Conservation (phyloP, 2,888 invertebrate species). For the Anoplius nigerrimus region DNA sequence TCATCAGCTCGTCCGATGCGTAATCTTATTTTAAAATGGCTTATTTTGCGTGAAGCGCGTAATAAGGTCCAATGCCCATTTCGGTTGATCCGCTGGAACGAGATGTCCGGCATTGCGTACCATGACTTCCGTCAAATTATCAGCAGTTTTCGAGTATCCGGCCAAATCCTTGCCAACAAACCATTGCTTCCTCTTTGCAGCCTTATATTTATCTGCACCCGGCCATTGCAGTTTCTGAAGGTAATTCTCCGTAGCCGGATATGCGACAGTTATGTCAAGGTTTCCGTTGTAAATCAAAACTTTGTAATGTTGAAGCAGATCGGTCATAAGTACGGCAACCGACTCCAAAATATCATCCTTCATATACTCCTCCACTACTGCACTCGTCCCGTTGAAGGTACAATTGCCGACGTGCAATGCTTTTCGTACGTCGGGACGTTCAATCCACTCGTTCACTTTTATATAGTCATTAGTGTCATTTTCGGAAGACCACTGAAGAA, state of each 20-base stretch:
- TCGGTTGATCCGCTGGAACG: conserved; percentile 76
- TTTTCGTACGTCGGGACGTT: conserved; percentile 80
- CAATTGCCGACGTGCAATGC: conserved; percentile 91
- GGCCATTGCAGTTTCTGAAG: conserved; percentile 78
- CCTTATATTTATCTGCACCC: conserved; percentile 73
- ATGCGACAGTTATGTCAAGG: conserved; percentile 92
- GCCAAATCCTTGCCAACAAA: conserved; percentile 71
- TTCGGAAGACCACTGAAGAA: conserved; percentile 80
- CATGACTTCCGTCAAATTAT: conserved; percentile 72
- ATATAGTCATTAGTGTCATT: conserved; percentile 76
- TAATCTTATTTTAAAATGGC: conserved; percentile 53
- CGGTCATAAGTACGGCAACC: conserved; percentile 83
- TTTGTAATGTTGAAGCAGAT: conserved; percentile 81
- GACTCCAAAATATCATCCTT: conserved; percentile 88
- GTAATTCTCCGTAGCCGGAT: conserved; percentile 89
- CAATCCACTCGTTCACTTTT: conserved; percentile 80
- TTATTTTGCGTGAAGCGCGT: conserved; percentile 70
- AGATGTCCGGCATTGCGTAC: conserved; percentile 76
- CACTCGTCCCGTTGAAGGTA: conserved; percentile 80
- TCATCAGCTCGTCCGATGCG: not conserved
- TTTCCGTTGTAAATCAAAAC: conserved; percentile 93
- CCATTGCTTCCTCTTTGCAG: conserved; percentile 73
- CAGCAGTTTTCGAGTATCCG: conserved; percentile 73
- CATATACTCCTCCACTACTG: conserved; percentile 83
- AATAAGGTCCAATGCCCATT: conserved; percentile 75